Evolutionary conservation across 64 coral and sea anemone genomes (phyloP), one percentile per base, ranked within the genome.

Genomic region (Montipora capricornis): DNA sequence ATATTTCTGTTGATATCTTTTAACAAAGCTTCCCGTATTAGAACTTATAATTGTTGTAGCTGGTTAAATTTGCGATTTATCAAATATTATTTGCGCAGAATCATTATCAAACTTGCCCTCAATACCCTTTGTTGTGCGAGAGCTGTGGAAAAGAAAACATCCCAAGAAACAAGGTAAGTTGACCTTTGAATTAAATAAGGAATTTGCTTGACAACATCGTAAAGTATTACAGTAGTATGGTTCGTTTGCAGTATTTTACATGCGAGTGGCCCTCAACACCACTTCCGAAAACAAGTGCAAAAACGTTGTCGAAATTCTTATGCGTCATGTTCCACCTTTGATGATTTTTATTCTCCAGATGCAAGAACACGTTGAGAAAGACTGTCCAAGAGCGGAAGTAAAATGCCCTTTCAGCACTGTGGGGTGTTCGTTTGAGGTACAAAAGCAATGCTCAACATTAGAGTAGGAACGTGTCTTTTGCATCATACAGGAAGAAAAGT

Each of bases 401-500:
- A 89, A 77, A 47, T 95, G 94, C 12, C 94, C 94, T 29, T 79
- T 95, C 6, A 4, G 4, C 20, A 61, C 64, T 46, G 20, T 91
- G 6, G 94, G 94, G 17, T 96, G 94, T 14, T 12, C 7, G 20
- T 92, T 84, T 78, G 77, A 93, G 95, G 95, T 96, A 83, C 51
- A 16, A 57, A 57, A 17, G 13, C 76, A 49, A 1, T 78, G 5
- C 14, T 8, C 0, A 8, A 8, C 11, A 0, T 57, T 0, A 37
- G 37, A 37, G 0, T 37, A 37, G 37, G 37, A 37, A 37, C 37
- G 37, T 37, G 1, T n/a, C n/a, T n/a, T n/a, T n/a, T n/a, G n/a
- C n/a, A n/a, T n/a, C n/a, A n/a, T n/a, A n/a, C n/a, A n/a, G n/a
- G n/a, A n/a, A n/a, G n/a, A n/a, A n/a, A n/a, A n/a, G n/a, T n/a